Evolutionary conservation across 2,113 vertebrate species (phyloP).

Genomic region (Progne subis): DNA sequence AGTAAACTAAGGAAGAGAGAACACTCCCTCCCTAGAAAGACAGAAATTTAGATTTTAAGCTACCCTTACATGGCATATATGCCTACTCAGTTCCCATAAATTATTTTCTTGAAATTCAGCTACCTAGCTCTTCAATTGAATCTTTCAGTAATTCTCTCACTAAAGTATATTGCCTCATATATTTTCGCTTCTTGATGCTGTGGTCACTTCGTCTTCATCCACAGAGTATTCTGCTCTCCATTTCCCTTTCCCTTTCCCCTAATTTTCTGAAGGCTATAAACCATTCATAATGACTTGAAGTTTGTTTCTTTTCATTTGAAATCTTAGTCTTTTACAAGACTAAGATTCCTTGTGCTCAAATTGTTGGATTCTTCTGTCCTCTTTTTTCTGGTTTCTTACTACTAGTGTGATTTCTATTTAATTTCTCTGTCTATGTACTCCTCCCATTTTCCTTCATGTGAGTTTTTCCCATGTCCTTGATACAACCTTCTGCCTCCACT

Average conservation of each 20-base stretch:
- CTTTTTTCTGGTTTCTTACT: background rate
- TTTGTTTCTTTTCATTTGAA: background rate
- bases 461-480: background rate
- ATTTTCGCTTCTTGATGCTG: background rate
- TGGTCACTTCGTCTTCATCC: background rate
- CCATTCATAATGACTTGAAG: background rate
- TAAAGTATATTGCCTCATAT: background rate
- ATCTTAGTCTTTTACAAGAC: background rate
- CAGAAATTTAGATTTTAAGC: background rate
- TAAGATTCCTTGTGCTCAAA: background rate
- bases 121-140: background rate
- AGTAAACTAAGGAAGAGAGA: background rate
- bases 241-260: background rate
- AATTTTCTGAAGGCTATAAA: background rate
- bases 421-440: background rate
- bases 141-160: background rate
- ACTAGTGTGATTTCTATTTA: background rate
- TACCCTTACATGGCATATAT: rapidly evolving
- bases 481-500: background rate
- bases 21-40: background rate
- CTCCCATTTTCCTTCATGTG: background rate
- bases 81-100: background rate
- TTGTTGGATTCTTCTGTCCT: background rate
- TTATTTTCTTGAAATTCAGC: background rate
- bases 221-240: background rate